Evolutionary conservation across 2,797 vertebrate species (phyloP).

Genomic region (Chiroxiphia lanceolata): DNA sequence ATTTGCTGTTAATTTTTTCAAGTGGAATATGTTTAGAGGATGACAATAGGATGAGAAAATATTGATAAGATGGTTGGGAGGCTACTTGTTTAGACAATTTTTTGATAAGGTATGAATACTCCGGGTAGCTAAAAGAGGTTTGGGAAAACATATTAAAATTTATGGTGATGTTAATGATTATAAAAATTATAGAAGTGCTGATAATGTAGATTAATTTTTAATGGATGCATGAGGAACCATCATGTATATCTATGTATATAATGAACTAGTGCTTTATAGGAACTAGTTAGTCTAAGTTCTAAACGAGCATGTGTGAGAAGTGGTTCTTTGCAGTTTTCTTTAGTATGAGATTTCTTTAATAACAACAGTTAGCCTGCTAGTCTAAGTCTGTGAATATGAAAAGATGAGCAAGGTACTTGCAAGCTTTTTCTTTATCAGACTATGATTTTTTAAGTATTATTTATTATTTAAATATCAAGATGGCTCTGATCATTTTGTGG

Average conservation of each 20-base stretch:
- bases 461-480: not conserved
- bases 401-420: not conserved
- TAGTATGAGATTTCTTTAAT: not conserved
- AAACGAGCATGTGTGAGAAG: not conserved
- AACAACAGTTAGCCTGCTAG: not conserved
- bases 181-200: not conserved
- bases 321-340: not conserved
- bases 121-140: not conserved
- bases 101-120: not conserved
- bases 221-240: not conserved
- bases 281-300: not conserved
- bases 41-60: not conserved
- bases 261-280: not conserved
- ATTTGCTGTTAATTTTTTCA: not conserved
- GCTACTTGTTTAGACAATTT: not conserved
- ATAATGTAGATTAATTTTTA: not conserved
- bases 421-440: not conserved
- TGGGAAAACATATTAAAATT: not conserved
- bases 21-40: not conserved
- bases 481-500: not conserved
- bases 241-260: not conserved
- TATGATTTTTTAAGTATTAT: not conserved
- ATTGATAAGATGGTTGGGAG: not conserved
- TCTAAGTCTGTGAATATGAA: not conserved
- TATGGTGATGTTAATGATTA: not conserved